Conservation (phyloP, 2,113 vertebrate genomes). For the Ondatra zibethicus region DNA sequence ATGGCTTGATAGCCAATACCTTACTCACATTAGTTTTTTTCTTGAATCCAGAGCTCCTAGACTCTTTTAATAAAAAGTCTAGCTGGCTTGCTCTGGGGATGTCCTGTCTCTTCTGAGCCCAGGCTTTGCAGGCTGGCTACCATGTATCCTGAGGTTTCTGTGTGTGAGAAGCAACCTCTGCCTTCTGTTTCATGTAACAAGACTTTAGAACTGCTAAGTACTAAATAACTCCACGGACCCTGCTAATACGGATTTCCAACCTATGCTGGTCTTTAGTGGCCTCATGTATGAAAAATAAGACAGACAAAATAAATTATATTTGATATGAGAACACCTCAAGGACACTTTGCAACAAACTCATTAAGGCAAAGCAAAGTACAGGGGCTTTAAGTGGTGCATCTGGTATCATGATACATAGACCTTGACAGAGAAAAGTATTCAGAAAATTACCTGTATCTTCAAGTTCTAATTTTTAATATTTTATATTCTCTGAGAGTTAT, state of each 20-base stretch:
- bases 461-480: not conserved
- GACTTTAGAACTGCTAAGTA: not conserved
- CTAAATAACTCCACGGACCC: no score
- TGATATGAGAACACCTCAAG: not conserved
- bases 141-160: not conserved
- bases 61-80: not conserved
- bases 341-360: not conserved
- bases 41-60: not conserved
- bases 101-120: not conserved
- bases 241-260: not conserved
- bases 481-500: not conserved
- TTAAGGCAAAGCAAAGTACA: not conserved
- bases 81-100: not conserved
- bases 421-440: not conserved
- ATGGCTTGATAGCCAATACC: not conserved
- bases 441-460: not conserved
- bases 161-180: not conserved
- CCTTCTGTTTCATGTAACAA: not conserved
- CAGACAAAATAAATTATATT: not conserved
- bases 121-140: not conserved
- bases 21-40: not conserved
- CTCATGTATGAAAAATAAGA: not conserved
- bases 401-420: no score
- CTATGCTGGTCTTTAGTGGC: accelerated
- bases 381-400: not conserved